Evolutionary conservation across 2,113 vertebrate species (phyloP).

Genomic region (Stigmatopora argus): DNA sequence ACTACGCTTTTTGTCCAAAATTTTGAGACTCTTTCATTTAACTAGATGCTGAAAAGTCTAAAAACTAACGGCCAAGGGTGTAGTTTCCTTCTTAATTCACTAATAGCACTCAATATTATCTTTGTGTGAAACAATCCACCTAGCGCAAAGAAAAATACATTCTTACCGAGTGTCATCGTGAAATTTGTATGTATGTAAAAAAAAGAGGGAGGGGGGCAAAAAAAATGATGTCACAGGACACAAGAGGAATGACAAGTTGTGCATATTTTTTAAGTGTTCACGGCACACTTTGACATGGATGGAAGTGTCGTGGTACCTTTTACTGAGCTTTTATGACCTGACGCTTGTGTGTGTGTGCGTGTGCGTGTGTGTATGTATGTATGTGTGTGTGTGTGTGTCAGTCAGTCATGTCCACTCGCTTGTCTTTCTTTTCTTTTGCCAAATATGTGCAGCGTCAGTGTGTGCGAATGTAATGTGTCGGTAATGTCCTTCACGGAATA

Average conservation of each 20-base stretch:
- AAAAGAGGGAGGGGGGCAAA: neutral
- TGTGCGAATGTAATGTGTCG: constrained; percentile 1
- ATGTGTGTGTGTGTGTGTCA: neutral
- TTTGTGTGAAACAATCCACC: neutral
- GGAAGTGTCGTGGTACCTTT: constrained; percentile 4
- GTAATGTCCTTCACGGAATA: constrained; percentile 20
- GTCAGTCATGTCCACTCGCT: neutral
- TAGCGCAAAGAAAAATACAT: neutral
- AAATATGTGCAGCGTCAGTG: neutral
- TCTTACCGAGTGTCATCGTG: neutral
- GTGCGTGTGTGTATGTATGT: neutral
- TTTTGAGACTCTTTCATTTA: too few species aligned
- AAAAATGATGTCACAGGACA: neutral
- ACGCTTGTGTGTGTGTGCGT: neutral
- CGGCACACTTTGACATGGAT: neutral
- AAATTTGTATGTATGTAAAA: constrained; percentile 1
- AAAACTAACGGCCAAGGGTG: too few species aligned
- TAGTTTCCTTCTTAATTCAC: neutral
- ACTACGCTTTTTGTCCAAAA: neutral
- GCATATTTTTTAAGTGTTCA: neutral
- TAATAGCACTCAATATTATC: neutral
- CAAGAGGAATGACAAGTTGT: neutral
- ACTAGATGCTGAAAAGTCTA: too few species aligned
- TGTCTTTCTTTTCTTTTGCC: neutral
- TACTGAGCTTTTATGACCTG: neutral